phyloP scores from a whole-genome alignment of 2,797 vertebrate species.

The Enteromius radiatus region DNA sequence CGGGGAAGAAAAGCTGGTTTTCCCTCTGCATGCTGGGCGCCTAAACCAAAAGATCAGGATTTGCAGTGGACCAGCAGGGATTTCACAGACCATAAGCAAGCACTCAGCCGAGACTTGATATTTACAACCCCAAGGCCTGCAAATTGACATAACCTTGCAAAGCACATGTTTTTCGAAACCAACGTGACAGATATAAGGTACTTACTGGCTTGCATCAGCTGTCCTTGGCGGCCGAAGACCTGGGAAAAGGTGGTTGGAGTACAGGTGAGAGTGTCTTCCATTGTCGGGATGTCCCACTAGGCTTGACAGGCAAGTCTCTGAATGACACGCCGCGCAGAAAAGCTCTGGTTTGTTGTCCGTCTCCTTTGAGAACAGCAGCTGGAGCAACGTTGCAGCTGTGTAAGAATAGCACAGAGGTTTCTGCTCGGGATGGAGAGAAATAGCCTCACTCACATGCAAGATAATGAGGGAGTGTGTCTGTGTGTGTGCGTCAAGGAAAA shows the following conservation, averaged over 20 bases:
- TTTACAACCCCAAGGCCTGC: constrained; percentile 11
- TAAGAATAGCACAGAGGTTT: constrained; percentile 44
- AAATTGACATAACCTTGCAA: constrained; percentile 9
- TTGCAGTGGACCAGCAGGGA: constrained; percentile 27
- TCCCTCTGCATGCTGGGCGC: constrained; percentile 13
- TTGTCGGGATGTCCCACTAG: constrained; percentile 65
- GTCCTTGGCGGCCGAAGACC: constrained; percentile 84
- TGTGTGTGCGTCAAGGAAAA: constrained; percentile 59
- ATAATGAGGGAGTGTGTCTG: constrained; percentile 46
- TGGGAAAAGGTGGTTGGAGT: constrained; percentile 82
- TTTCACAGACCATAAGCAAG: constrained; percentile 36
- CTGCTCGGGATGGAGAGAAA: constrained; percentile 23
- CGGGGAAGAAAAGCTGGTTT: constrained; percentile 4
- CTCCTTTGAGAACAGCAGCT: constrained; percentile 26
- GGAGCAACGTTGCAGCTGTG: constrained; percentile 36
- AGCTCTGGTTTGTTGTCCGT: constrained; percentile 49
- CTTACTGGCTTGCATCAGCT: constrained; percentile 85
- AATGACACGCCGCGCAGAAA: constrained; percentile 50
- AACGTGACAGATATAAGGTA: constrained; percentile 42
- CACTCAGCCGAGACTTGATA: background rate
- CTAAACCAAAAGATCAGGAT: constrained; percentile 31
- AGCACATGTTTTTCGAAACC: background rate
- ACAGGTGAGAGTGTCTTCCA: constrained; percentile 83
- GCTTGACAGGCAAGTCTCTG: constrained; percentile 45
- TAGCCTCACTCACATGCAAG: constrained; percentile 29